Evolutionary conservation across 2,797 vertebrate species (phyloP), one percentile per base, ranked within the genome.

Genomic region (Gymnodraco acuticeps): DNA sequence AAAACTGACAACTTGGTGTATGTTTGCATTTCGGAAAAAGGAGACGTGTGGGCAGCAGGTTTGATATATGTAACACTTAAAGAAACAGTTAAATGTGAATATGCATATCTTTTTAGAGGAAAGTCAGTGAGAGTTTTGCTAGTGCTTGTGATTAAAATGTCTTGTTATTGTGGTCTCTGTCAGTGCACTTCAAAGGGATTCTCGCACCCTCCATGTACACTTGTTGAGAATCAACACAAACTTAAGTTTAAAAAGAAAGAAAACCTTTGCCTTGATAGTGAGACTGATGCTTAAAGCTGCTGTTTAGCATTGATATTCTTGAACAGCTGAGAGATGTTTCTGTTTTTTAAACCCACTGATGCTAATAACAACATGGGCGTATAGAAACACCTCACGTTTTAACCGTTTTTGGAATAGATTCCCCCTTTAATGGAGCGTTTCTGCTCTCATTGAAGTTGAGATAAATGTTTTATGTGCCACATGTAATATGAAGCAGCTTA

Each of bases 401-500:
- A 33, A 23, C 10, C 6, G 41, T 61, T 73, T 71, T 12, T 3
- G 33, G 42, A 65, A 42, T 27, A 1, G 42, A 71, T 73, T 45
- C 52, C 7, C 3, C 1, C 42, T 56, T 73, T 50, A 64, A 68
- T 20, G 6, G 38, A 33, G 50, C n/a, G 16, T 42, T 41, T 14
- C 51, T 64, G 59, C 47, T 60, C 63, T 65, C 23, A 63, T 70
- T 77, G 64, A 48, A 70, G 52, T 47, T 41, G 13, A 53, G 10
- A 79, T 87, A 0, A 6, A 81, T 83, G 15, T 85, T 83, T 77
- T 70, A 89, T 84, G 71, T 75, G 42, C 67, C 20, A 42, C 59
- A 63, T 87, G 77, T 61, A 75, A 69, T 41, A 61, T 45, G 58
- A 42, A 81, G 64, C 70, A 80, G 78, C 48, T 64, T 72, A 74